phyloP scores from a whole-genome alignment of 2,888 invertebrate genomes.

The Parthenolecanium corni region DNA sequence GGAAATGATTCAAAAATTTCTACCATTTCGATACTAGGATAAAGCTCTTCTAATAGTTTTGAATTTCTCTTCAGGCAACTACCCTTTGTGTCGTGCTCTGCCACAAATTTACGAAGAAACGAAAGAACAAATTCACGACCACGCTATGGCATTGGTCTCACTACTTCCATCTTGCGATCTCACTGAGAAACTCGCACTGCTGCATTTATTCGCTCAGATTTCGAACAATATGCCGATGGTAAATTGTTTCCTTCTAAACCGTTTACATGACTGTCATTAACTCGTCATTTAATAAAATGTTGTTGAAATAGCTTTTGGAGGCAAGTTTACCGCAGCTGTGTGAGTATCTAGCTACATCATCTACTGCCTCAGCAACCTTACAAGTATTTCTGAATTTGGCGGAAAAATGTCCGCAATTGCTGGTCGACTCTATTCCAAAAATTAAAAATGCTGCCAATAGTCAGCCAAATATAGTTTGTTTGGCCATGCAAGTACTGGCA shows the following conservation, averaged over 20 bases:
- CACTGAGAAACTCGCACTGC: slow-evolving; percentile 70
- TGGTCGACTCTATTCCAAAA: slow-evolving; percentile 57
- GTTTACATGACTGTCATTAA: not conserved
- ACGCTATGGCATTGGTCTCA: slow-evolving; percentile 68
- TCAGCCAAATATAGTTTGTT: slow-evolving; percentile 51
- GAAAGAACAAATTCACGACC: slow-evolving; percentile 71
- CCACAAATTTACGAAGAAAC: slow-evolving; percentile 84
- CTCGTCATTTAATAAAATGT: not conserved
- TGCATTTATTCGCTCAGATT: slow-evolving; percentile 70
- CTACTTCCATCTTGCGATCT: slow-evolving; percentile 72
- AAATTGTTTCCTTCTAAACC: slow-evolving; percentile 36
- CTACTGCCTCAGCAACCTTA: slow-evolving; percentile 52
- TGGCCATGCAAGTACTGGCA: slow-evolving; percentile 58
- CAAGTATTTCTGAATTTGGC: slow-evolving; percentile 65
- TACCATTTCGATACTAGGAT: too few species aligned
- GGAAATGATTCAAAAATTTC: too few species aligned
- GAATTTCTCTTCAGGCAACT: slow-evolving; percentile 55
- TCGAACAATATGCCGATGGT: slow-evolving; percentile 68
- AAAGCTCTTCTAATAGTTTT: too few species aligned
- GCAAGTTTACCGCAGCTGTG: slow-evolving; percentile 70
- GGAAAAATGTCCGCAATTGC: slow-evolving; percentile 54
- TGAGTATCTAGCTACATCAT: slow-evolving; percentile 54
- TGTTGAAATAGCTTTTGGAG: slow-evolving; percentile 52
- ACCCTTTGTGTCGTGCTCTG: slow-evolving; percentile 72
- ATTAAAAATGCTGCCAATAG: slow-evolving; percentile 57